These are phyloP conservation scores for Troides helena DNA, from an alignment of 2,888 invertebrate genomes.

Conservation along the genomic window DNA sequence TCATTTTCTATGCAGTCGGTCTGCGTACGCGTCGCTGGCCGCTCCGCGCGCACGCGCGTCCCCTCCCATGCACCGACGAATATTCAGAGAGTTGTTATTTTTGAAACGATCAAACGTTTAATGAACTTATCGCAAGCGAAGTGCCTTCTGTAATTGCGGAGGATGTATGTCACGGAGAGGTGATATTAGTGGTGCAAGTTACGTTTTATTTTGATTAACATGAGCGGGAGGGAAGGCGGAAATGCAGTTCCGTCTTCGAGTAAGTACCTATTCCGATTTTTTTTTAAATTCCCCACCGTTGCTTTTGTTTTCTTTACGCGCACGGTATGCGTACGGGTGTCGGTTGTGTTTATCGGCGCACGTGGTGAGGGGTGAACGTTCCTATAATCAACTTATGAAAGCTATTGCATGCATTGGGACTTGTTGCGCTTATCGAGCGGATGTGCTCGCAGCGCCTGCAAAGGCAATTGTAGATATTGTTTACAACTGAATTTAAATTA, in stretches of 20 bases:
- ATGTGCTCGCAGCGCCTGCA: conserved; percentile 63
- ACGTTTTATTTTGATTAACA: conserved; percentile 64
- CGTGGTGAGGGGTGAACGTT: conserved; percentile 42
- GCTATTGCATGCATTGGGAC: conserved; percentile 51
- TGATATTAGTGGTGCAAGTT: conserved; percentile 73
- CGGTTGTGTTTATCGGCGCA: conserved; percentile 40
- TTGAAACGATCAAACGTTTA: conserved; percentile 50
- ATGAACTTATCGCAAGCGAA: conserved; percentile 54
- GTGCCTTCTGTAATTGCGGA: conserved; percentile 60
- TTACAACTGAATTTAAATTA: conserved; percentile 71
- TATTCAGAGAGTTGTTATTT: conserved; percentile 59
- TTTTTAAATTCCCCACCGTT: conserved; percentile 39
- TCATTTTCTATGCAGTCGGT: conserved; percentile 76
- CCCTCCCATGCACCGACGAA: conserved; percentile 60
- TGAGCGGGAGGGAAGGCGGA: conserved; percentile 78
- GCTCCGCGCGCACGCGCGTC: conserved; percentile 72
- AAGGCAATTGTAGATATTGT: conserved; percentile 69
- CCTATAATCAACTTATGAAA: conserved; percentile 43
- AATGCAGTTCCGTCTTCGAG: conserved; percentile 78
- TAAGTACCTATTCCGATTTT: conserved; percentile 58
- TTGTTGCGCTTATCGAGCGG: conserved; percentile 67
- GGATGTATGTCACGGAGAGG: conserved; percentile 69
- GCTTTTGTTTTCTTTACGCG: conserved; percentile 31
- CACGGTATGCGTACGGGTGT: conserved; percentile 34
- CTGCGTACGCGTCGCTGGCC: conserved; percentile 74